Conservation (phyloP, 2,797 vertebrate genomes). For the Schizopygopsis pylzovi region DNA sequence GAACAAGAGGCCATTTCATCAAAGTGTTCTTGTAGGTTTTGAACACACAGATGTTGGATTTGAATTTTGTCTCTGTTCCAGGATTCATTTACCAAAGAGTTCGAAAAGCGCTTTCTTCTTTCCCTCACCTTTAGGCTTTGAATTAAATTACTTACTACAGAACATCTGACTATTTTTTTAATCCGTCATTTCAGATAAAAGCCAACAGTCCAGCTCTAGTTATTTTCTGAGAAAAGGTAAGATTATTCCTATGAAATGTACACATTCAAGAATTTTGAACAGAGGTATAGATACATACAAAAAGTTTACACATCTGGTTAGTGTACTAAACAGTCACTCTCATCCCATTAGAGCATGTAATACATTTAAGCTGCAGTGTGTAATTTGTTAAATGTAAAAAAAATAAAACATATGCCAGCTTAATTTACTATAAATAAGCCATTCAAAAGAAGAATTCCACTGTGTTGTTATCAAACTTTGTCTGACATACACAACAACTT, state of each 20-base stretch:
- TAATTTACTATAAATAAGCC: neutral
- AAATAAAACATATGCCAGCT: neutral
- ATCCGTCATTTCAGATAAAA: conserved; percentile 28
- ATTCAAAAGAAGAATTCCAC: neutral
- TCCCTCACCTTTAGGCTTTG: conserved; percentile 37
- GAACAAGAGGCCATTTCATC: conserved; percentile 31
- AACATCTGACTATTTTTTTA: conserved; percentile 10
- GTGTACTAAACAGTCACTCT: conserved; percentile 49
- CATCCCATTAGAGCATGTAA: conserved; percentile 5
- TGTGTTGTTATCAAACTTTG: neutral
- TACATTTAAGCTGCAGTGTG: neutral
- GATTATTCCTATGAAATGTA: neutral
- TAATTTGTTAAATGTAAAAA: conserved; percentile 1
- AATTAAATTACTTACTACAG: conserved; percentile 19
- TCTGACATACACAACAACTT: neutral
- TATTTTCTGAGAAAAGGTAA: conserved; percentile 12
- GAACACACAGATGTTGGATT: conserved; percentile 33
- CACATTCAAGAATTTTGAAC: neutral
- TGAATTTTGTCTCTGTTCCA: conserved; percentile 24
- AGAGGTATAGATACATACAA: conserved; percentile 25
- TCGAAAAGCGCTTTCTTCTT: conserved; percentile 24
- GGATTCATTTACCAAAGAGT: conserved; percentile 11
- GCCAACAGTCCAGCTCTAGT: conserved; percentile 27
- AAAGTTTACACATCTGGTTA: conserved; percentile 36
- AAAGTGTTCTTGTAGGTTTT: conserved; percentile 22